Base-by-base conservation (phyloP, 2,888 invertebrate species). In the Morpho achilles region DNA sequence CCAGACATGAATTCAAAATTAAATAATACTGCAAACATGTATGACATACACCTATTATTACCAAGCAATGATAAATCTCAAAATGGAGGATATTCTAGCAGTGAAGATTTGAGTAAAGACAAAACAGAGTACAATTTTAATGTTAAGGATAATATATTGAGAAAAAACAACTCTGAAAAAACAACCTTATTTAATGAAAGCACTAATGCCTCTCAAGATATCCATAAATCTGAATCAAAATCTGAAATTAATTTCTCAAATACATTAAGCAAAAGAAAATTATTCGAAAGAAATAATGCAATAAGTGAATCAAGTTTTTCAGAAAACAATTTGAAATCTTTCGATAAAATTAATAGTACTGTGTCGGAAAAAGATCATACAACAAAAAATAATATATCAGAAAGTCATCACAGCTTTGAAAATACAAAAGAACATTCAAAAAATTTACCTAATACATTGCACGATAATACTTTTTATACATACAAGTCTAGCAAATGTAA, bases 381-480 rank as follows among this genome's bases (percentile, higher is more conserved):
- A 49, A 55, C 56, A 49, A 65, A 63, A 53, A 62, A 64, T 53
- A 58, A 63, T 62, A 39, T 47, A 39, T 40, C 55, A 32, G 65
- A 66, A 57, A 62, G 60, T 58, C 77, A 49, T 73, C 54, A 7
- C 9, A n/a, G n/a, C 10, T 45, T 67, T 40, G 65, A 71, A 56
- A 69, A 68, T 61, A 71, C 68, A 59, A 65, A 79, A 54, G 80
- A 80, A 8, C 74, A 78, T 43, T 52, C 60, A 7, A 77, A 77
- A 64, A 80, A 74, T 53, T 50, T 82, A 44, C 67, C 80, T 2
- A 77, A 76, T 51, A 79, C 77, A 63, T 73, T 88, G 58, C 64
- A 75, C 61, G 85, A 90, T 61, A 89, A 89, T 64, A 77, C 85
- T 45, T 70, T 87, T 39, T 87, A 88, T 59, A 79, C 80, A 23